These are phyloP conservation scores for Intellagama lesueurii DNA, from an alignment of 2,797 vertebrate genomes.

Conservation along the genomic window DNA sequence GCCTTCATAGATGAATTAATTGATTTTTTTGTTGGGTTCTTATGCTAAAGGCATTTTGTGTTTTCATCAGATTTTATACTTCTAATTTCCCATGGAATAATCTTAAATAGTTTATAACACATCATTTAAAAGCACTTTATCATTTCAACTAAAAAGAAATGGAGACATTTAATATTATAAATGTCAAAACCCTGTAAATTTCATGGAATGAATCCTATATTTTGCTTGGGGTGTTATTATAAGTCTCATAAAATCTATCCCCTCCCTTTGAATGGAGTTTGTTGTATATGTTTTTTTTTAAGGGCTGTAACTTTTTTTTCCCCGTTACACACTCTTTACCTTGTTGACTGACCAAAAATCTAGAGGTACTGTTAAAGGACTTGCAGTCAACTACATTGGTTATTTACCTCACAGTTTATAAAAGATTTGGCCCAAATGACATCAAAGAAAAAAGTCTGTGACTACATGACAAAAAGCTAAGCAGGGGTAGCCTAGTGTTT, in stretches of 20 bases:
- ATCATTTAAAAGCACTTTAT: not conserved
- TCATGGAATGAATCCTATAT: not conserved
- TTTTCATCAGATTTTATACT: conserved; percentile 2
- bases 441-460: too few species aligned
- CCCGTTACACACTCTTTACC: not conserved
- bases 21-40: not conserved
- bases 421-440: too few species aligned
- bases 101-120: not conserved
- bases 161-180: not conserved
- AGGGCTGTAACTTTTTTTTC: not conserved
- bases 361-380: not conserved
- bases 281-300: too few species aligned
- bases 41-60: not conserved
- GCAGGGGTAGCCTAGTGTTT: too few species aligned
- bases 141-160: conserved; percentile 2
- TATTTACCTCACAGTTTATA: too few species aligned
- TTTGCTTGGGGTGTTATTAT: not conserved
- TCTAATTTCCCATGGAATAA: not conserved
- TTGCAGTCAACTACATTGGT: not conserved
- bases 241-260: not conserved
- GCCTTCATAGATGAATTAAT: not conserved
- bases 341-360: not conserved
- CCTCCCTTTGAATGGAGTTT: not conserved
- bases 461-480: too few species aligned
- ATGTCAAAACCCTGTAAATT: not conserved